phyloP scores from a whole-genome alignment of 1,140 invertebrate species.

The Drosophila lowei region DNA sequence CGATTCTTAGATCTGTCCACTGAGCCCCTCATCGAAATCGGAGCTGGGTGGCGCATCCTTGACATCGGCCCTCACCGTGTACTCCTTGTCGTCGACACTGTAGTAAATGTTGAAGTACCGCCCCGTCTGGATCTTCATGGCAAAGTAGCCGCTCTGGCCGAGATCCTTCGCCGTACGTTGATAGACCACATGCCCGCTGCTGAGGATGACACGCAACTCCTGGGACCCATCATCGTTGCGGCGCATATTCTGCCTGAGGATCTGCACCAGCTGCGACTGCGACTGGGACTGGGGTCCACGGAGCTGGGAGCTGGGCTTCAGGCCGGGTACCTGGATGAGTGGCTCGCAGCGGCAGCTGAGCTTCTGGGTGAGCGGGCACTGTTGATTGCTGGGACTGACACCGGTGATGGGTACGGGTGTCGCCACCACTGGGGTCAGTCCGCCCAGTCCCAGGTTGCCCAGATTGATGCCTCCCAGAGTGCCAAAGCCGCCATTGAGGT shows the following conservation, averaged over 20 bases:
- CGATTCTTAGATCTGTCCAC: constrained; percentile 17
- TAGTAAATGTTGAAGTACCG: constrained; percentile 68
- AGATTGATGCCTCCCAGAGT: constrained; percentile 56
- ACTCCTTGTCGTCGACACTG: constrained; percentile 65
- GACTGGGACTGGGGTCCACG: constrained; percentile 3
- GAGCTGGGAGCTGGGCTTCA: constrained; percentile 21
- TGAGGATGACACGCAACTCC: constrained; percentile 59
- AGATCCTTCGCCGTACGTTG: constrained; percentile 39
- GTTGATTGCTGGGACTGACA: constrained; percentile 1
- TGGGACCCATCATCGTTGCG: constrained; percentile 60
- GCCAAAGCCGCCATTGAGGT: constrained; percentile 48
- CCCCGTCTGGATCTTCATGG: constrained; percentile 47
- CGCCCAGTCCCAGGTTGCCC: constrained; percentile 54
- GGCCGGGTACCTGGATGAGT: constrained; percentile 34
- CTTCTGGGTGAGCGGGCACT: constrained; percentile 60
- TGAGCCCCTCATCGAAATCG: constrained; percentile 45
- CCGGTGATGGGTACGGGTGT: not conserved
- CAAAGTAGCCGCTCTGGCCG: constrained; percentile 53
- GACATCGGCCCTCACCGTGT: constrained; percentile 65
- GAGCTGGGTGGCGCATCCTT: constrained; percentile 38
- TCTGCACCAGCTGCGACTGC: constrained; percentile 44
- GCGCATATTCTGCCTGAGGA: constrained; percentile 54
- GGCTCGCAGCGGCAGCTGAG: constrained; percentile 71
- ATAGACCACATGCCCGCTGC: constrained; percentile 65
- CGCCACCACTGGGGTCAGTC: constrained; percentile 25